Percentiles rank a stretch among this genome's conserved stretches.
phyloP scores from a whole-genome alignment of 2,888 invertebrate species.

The Eristalis pertinax region DNA sequence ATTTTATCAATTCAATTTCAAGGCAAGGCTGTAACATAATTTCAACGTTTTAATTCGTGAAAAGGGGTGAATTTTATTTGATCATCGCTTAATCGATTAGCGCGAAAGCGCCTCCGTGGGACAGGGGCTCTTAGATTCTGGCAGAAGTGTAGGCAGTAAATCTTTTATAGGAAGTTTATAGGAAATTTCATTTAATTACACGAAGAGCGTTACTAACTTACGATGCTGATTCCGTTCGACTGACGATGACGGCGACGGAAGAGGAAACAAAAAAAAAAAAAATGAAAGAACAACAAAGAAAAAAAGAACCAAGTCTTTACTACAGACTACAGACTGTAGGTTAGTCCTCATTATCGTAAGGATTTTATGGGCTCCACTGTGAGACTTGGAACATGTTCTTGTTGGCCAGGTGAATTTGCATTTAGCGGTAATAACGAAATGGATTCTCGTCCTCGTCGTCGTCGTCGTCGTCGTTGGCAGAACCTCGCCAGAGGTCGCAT shows the following conservation, averaged over 20 bases:
- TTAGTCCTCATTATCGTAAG: constrained; percentile 52
- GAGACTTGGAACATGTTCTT: constrained; percentile 7
- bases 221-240: constrained; percentile 51
- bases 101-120: neutral
- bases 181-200: constrained; percentile 70
- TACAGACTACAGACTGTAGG: constrained; percentile 34
- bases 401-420: constrained; percentile 60
- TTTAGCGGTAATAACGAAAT: constrained; percentile 68
- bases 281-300: neutral
- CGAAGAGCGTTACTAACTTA: constrained; percentile 49
- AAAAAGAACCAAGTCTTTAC: neutral
- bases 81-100: constrained; percentile 60
- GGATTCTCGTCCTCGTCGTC: constrained; percentile 10
- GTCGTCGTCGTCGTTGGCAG: constrained; percentile 9
- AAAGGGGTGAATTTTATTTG: constrained; percentile 51
- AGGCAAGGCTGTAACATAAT: constrained; percentile 45
- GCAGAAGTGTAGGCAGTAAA: constrained; percentile 34
- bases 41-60: constrained; percentile 57
- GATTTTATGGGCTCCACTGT: constrained; percentile 56
- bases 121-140: constrained; percentile 15
- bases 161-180: constrained; percentile 56
- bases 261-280: constrained; percentile 5
- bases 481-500: constrained; percentile 48
- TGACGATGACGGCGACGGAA: constrained; percentile 28
- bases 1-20: constrained; percentile 60